Percentiles rank a stretch among this genome's conserved stretches.
phyloP scores from a whole-genome alignment of 2,797 vertebrate genomes.

The Amblyopsis hoosieri region DNA sequence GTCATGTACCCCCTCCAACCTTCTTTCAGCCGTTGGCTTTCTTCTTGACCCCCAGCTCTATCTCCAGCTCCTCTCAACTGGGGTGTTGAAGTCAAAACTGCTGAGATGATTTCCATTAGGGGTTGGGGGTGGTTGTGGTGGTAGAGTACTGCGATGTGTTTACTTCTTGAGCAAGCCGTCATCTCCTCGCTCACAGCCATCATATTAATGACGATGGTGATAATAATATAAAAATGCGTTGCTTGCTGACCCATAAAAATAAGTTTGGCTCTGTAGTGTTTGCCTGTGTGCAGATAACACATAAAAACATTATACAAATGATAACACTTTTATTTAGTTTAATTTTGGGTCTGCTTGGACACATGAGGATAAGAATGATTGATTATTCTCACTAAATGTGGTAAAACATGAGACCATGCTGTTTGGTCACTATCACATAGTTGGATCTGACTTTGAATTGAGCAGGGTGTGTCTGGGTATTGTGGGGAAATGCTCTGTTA shows the following conservation, averaged over 20 bases:
- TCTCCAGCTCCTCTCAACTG: constrained; percentile 16
- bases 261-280: constrained; percentile 33
- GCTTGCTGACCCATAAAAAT: neutral
- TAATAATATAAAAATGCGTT: neutral
- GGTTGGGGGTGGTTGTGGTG: constrained; percentile 6
- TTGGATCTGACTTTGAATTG: neutral
- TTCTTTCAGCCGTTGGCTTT: neutral
- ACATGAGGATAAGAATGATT: constrained; percentile 14
- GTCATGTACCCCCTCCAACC: constrained; percentile 4
- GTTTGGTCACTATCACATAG: neutral
- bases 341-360: constrained; percentile 1
- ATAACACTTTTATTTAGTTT: constrained; percentile 14
- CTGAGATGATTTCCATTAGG: constrained; percentile 9
- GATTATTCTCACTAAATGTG: constrained; percentile 18
- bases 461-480: neutral
- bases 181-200: constrained; percentile 3
- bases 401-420: neutral
- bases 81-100: constrained; percentile 20
- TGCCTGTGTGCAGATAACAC: constrained; percentile 8
- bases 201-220: neutral
- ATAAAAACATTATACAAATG: constrained; percentile 21
- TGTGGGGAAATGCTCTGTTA: neutral
- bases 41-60: constrained; percentile 2
- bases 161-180: constrained; percentile 12
- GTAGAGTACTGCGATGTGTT: constrained; percentile 12